phyloP scores from a whole-genome alignment of 1,140 invertebrate species.

The Sinonovacula constricta region DNA sequence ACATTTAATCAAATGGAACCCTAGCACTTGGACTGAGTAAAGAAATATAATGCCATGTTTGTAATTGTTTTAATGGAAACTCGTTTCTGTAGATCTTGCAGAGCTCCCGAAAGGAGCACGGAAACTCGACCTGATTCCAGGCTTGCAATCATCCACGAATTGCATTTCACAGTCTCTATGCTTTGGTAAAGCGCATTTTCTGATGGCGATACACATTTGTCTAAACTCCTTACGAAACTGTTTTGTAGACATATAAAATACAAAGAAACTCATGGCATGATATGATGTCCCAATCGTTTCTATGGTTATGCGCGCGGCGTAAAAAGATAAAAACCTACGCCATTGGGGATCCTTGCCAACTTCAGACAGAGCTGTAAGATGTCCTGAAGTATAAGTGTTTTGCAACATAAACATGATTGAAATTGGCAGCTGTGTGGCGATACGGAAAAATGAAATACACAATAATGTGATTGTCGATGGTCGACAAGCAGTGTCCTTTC shows the following conservation, averaged over 20 bases:
- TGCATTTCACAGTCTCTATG: no score
- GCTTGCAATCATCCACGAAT: no score
- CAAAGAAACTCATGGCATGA: slow-evolving; percentile 70
- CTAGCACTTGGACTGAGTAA: no score
- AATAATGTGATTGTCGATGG: slow-evolving; percentile 59
- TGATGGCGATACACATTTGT: no score
- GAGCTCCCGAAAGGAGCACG: no score
- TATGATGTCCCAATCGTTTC: slow-evolving; percentile 69
- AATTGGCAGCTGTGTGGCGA: slow-evolving; percentile 69
- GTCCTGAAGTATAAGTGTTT: not conserved
- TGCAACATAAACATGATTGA: slow-evolving; percentile 67
- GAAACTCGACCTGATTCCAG: no score
- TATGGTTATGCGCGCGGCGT: slow-evolving; percentile 57
- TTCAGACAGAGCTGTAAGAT: slow-evolving; percentile 47
- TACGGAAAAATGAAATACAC: slow-evolving; percentile 69
- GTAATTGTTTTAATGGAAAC: no score
- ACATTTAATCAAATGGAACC: no score
- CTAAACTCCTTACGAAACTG: slow-evolving; percentile 61
- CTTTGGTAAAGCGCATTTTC: no score
- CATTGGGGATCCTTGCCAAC: slow-evolving; percentile 56
- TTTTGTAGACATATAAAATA: slow-evolving; percentile 67
- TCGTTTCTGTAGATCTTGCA: no score
- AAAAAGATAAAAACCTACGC: slow-evolving; percentile 61
- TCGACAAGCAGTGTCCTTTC: slow-evolving; percentile 9
- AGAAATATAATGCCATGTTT: no score